Percentiles rank a stretch among this genome's conserved stretches.
These are phyloP conservation scores for Crenichthys baileyi DNA, from an alignment of 2,797 vertebrate species.

Conservation along the genomic window DNA sequence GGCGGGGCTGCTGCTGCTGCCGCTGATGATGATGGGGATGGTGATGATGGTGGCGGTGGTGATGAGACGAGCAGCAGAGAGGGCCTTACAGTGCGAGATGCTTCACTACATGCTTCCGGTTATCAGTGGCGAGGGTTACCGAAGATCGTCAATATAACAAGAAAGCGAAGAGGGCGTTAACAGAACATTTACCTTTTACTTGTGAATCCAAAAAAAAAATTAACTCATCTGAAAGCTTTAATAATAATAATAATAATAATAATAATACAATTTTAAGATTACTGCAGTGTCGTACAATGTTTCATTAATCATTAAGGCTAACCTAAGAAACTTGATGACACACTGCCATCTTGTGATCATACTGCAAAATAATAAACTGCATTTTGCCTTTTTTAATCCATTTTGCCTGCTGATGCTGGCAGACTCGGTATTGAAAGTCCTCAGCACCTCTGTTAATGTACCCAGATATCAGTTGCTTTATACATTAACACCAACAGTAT, in stretches of 20 bases:
- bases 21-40: constrained; percentile 37
- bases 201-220: background rate
- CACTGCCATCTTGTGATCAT: constrained; percentile 2
- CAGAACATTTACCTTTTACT: background rate
- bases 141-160: constrained; percentile 48
- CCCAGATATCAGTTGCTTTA: no score
- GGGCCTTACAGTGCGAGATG: constrained; percentile 7
- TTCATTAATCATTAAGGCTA: no score
- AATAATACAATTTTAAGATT: background rate
- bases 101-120: constrained; percentile 52
- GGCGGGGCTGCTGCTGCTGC: constrained; percentile 60
- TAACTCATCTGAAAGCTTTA: background rate
- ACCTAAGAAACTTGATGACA: background rate
- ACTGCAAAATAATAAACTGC: background rate
- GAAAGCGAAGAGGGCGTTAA: background rate
- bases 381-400: background rate
- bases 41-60: constrained; percentile 31
- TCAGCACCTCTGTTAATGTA: no score
- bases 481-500: no score
- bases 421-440: no score
- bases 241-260: no score
- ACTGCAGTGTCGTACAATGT: background rate
- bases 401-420: no score
- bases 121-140: background rate
- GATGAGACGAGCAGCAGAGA: constrained; percentile 41